These are phyloP conservation scores for Probosciger aterrimus DNA, from an alignment of 2,113 vertebrate species.

Conservation along the genomic window DNA sequence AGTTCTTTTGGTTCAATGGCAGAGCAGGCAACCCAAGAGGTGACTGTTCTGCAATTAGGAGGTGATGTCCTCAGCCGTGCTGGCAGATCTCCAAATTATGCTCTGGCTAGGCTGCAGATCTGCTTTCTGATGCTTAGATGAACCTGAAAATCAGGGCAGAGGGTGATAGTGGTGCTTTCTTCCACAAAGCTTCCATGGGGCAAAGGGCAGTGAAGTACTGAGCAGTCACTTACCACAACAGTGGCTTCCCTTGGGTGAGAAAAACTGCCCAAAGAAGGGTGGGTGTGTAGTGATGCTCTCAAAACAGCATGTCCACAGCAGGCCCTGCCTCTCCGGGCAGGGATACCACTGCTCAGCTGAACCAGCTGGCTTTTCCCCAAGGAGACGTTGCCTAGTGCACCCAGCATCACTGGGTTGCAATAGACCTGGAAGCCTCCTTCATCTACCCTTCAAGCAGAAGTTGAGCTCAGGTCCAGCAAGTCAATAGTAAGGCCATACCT, in stretches of 20 bases:
- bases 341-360: background rate
- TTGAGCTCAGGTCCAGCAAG: background rate
- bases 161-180: background rate
- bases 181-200: background rate
- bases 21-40: background rate
- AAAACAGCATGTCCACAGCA: background rate
- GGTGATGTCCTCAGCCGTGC: background rate
- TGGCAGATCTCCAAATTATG: background rate
- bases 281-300: background rate
- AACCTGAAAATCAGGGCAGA: background rate
- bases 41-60: background rate
- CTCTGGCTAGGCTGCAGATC: background rate
- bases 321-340: background rate
- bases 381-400: fast-evolving
- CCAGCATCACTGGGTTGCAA: fast-evolving
- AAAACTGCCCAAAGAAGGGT: background rate
- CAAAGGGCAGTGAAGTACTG: background rate
- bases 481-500: background rate
- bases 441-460: background rate
- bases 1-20: background rate
- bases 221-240: background rate
- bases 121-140: background rate
- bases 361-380: background rate
- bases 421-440: background rate
- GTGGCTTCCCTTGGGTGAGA: background rate